These are phyloP conservation scores for Mesopsocus fuscifrons DNA, from an alignment of 2,888 invertebrate species.

Conservation along the genomic window DNA sequence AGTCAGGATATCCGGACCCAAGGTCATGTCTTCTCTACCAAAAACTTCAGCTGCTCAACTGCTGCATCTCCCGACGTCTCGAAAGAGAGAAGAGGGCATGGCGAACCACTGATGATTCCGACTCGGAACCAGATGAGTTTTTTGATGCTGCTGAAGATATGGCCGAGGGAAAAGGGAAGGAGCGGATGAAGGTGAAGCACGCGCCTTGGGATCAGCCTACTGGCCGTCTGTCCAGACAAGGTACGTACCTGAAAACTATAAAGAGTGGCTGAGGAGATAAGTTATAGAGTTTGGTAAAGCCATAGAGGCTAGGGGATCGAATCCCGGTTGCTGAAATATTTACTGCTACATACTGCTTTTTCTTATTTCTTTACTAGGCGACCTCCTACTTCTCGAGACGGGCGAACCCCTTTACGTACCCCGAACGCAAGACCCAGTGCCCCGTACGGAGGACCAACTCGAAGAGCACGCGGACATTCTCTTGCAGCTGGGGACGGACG, in stretches of 20 bases:
- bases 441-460: constrained; percentile 92
- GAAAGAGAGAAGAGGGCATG: constrained; percentile 12
- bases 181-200: constrained; percentile 23
- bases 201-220: constrained; percentile 41
- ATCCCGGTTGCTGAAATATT: too few relatives aligned
- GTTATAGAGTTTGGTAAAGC: too few relatives aligned
- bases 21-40: constrained; percentile 83
- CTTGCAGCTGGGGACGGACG: constrained; percentile 69
- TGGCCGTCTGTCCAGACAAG: constrained; percentile 49
- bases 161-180: constrained; percentile 24
- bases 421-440: constrained; percentile 73
- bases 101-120: background rate
- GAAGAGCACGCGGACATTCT: constrained; percentile 85
- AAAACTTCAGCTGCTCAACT: constrained; percentile 65
- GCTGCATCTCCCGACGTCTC: constrained; percentile 32
- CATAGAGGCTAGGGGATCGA: too few relatives aligned
- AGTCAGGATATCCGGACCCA: constrained; percentile 68
- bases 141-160: constrained; percentile 52
- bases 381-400: constrained; percentile 42
- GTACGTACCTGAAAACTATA: constrained; percentile 20
- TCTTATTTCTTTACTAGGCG: constrained; percentile 2
- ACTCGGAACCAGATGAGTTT: constrained; percentile 49
- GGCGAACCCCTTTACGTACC: constrained; percentile 62
- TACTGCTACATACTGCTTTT: too few relatives aligned
- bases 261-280: too few relatives aligned